Evolutionary conservation across 2,888 invertebrate species (phyloP).

Genomic region (Imbricaverruca yamaguchii): DNA sequence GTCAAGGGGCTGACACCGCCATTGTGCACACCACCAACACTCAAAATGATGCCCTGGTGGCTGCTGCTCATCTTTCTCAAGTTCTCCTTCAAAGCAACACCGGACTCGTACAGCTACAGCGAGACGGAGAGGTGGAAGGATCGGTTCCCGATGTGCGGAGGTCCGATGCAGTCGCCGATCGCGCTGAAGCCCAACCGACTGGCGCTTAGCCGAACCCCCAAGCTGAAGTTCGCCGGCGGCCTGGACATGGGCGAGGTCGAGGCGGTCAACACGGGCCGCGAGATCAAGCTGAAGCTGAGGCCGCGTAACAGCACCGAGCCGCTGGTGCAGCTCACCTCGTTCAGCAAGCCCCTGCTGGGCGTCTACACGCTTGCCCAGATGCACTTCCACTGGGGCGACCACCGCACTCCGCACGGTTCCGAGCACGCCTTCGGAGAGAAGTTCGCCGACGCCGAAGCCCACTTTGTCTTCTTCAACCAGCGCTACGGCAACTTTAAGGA

Average conservation of each 20-base stretch:
- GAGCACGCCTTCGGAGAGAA: neutral
- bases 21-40: too few species aligned
- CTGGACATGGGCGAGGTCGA: neutral
- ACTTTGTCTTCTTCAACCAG: constrained; percentile 8
- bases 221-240: neutral
- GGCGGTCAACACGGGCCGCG: neutral
- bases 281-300: neutral
- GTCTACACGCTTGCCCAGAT: neutral
- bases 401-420: neutral
- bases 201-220: neutral
- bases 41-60: neutral
- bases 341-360: neutral
- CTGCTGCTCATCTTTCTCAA: constrained; percentile 5
- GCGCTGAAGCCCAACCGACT: neutral
- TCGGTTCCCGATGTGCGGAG: neutral
- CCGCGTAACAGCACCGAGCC: neutral
- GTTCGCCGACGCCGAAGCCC: constrained; percentile 4
- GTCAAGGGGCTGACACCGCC: too few species aligned
- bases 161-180: neutral
- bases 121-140: neutral
- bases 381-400: constrained; percentile 11
- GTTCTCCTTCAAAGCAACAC: neutral
- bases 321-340: neutral
- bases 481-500: neutral
- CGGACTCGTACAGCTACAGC: neutral